Evolutionary conservation across 2,797 vertebrate species (phyloP).

Genomic region (Babyrousa celebensis): DNA sequence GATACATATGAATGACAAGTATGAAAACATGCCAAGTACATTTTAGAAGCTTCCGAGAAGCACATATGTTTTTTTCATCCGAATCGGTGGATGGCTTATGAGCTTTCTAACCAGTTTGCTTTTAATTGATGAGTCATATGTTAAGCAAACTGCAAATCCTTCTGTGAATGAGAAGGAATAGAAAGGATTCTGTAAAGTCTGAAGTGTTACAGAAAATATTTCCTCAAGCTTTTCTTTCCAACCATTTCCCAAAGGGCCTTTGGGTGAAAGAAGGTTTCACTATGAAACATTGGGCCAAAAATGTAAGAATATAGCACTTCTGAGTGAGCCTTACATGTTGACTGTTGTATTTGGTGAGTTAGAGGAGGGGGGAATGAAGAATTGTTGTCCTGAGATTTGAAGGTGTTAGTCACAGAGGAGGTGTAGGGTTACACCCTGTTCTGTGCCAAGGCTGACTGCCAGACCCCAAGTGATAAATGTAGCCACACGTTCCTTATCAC

Average conservation of each 20-base stretch:
- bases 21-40: neutral
- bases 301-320: neutral
- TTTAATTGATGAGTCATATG: neutral
- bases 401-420: neutral
- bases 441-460: neutral
- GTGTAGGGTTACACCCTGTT: neutral
- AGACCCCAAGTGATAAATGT: neutral
- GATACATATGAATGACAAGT: slow-evolving; percentile 5
- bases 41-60: slow-evolving; percentile 14
- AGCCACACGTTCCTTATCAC: neutral
- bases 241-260: neutral
- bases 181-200: neutral
- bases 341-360: neutral
- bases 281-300: neutral
- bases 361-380: neutral
- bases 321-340: neutral
- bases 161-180: neutral
- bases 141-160: neutral
- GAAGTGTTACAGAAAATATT: neutral
- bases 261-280: neutral
- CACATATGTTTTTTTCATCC: neutral
- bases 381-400: neutral
- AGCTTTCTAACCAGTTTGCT: slow-evolving; percentile 10
- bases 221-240: neutral
- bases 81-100: neutral